Evolutionary conservation across 1,140 invertebrate species (phyloP).

Genomic region (Mesaphorura yosii): DNA sequence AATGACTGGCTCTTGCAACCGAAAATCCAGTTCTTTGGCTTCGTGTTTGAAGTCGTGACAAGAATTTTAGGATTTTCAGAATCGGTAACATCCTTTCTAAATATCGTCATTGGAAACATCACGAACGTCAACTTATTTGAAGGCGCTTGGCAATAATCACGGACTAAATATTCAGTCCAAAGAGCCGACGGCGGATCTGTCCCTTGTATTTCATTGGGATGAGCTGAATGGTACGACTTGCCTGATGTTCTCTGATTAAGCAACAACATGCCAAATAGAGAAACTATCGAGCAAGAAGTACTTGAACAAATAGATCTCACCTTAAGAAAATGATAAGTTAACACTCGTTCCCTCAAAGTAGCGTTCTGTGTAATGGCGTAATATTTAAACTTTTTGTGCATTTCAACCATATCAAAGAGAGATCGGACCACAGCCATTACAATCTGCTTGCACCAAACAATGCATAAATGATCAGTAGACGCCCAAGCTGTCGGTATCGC

Average conservation of each 20-base stretch:
- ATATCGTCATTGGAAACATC: conserved; percentile 14
- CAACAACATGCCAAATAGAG: too few species aligned
- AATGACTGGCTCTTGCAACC: conserved; percentile 16
- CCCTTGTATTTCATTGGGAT: neutral
- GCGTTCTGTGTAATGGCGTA: conserved; percentile 31
- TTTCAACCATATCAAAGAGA: conserved; percentile 67
- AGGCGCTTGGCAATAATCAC: neutral
- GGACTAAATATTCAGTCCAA: conserved; percentile 9
- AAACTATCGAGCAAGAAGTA: neutral
- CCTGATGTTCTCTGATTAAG: conserved; percentile 15
- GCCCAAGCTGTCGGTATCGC: conserved; percentile 68
- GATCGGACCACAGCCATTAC: conserved; percentile 63
- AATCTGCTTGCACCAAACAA: conserved; percentile 84
- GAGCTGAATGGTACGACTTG: conserved; percentile 12
- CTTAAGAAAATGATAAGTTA: conserved; percentile 47
- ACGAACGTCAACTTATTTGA: conserved; percentile 4
- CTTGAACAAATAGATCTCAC: conserved; percentile 34
- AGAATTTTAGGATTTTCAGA: conserved; percentile 7
- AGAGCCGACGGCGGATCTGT: neutral
- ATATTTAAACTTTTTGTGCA: conserved; percentile 26
- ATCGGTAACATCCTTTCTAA: conserved; percentile 16
- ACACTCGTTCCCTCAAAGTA: conserved; percentile 33
- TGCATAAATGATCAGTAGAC: conserved; percentile 74
- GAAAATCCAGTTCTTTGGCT: conserved; percentile 25
- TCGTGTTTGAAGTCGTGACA: conserved; percentile 19